A percentile compares a stretch with the other conserved stretches of the same genome.
phyloP scores from a whole-genome alignment of 1,140 invertebrate species.

The Aleiodes sp. region DNA sequence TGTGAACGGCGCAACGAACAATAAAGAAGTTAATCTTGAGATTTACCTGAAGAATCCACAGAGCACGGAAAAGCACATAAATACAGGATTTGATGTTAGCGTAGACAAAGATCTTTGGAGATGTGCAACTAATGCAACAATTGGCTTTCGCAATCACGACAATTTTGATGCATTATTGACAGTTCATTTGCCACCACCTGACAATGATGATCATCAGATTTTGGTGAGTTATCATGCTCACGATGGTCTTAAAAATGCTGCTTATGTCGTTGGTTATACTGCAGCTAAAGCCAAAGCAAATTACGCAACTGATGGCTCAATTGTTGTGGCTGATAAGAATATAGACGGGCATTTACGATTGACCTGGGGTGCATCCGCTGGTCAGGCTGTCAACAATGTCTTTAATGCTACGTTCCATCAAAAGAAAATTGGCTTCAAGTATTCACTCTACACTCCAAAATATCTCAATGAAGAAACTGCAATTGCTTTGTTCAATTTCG shows the following conservation, averaged over 20 bases:
- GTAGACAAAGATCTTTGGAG: slow-evolving; percentile 67
- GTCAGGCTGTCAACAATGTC: slow-evolving; percentile 60
- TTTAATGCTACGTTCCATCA: slow-evolving; percentile 59
- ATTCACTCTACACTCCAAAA: slow-evolving; percentile 64
- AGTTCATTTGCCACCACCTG: slow-evolving; percentile 70
- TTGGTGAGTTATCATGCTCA: slow-evolving; percentile 63
- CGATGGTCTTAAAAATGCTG: slow-evolving; percentile 51
- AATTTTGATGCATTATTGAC: slow-evolving; percentile 67
- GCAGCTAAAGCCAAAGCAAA: slow-evolving; percentile 62
- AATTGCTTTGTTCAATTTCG: slow-evolving; percentile 57
- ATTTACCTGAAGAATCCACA: slow-evolving; percentile 68
- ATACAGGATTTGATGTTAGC: slow-evolving; percentile 66
- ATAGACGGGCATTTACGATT: slow-evolving; percentile 65
- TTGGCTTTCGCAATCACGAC: slow-evolving; percentile 61
- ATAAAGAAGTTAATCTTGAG: slow-evolving; percentile 61
- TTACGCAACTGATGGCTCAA: slow-evolving; percentile 58
- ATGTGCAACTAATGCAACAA: slow-evolving; percentile 69
- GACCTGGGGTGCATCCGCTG: slow-evolving; percentile 57
- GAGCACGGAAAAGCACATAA: slow-evolving; percentile 60
- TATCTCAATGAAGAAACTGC: slow-evolving; percentile 62
- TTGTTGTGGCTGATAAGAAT: slow-evolving; percentile 47
- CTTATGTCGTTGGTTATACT: slow-evolving; percentile 65
- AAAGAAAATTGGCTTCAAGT: slow-evolving; percentile 61
- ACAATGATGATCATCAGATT: slow-evolving; percentile 71
- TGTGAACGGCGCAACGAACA: slow-evolving; percentile 51